phyloP scores from a whole-genome alignment of 2,888 invertebrate species.

The Amphimallon solstitiale region DNA sequence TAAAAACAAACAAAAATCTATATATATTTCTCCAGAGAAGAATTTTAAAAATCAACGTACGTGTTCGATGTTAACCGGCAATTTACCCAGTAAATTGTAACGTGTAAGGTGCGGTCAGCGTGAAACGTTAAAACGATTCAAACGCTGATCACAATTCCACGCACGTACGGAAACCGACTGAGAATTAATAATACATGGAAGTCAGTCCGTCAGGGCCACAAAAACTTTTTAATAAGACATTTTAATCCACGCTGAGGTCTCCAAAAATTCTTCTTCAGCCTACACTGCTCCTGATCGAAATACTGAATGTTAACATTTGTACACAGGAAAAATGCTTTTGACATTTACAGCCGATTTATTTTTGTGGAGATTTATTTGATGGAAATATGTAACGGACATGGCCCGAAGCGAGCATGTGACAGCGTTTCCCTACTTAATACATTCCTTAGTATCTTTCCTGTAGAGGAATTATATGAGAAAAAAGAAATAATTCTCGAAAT shows the following conservation, averaged over 20 bases:
- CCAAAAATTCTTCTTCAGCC: background rate
- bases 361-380: constrained; percentile 8
- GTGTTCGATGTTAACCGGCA: constrained; percentile 7
- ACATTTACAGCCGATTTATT: constrained; percentile 16
- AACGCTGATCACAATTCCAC: background rate
- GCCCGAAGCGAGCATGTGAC: constrained; percentile 10
- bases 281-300: background rate
- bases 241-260: background rate
- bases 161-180: constrained; percentile 4
- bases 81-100: constrained; percentile 10
- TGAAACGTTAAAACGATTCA: constrained; percentile 17
- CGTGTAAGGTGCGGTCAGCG: constrained; percentile 21
- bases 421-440: background rate
- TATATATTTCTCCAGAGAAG: background rate
- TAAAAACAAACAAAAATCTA: no score
- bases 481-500: no score
- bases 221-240: constrained; percentile 16
- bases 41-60: background rate
- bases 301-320: background rate
- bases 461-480: no score
- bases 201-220: background rate
- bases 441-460: no score
- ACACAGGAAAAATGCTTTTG: background rate
- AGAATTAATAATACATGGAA: constrained; percentile 16
- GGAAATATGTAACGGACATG: background rate